These are phyloP conservation scores for Dynastes grantii DNA, from an alignment of 2,888 invertebrate species.

Conservation along the genomic window DNA sequence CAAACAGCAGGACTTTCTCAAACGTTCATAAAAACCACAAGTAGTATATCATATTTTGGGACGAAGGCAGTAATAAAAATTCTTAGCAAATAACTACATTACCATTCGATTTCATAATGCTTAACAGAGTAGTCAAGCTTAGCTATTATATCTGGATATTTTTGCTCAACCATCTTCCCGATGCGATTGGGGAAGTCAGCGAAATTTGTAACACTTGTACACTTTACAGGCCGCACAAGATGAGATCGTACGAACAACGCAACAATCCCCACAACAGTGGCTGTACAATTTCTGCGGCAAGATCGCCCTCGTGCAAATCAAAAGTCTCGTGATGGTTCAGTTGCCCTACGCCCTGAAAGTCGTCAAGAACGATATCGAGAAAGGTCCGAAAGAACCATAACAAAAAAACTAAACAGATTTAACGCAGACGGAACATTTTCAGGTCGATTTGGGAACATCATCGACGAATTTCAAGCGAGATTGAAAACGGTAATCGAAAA, in stretches of 20 bases:
- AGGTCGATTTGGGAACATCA: neutral
- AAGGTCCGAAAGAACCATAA: neutral
- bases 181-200: too few species aligned
- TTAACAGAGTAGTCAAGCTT: too few species aligned
- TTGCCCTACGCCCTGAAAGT: slow-evolving; percentile 88
- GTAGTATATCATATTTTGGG: too few species aligned
- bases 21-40: too few species aligned
- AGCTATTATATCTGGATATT: too few species aligned
- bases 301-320: slow-evolving; percentile 86
- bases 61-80: too few species aligned
- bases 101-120: too few species aligned
- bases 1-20: too few species aligned
- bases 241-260: slow-evolving; percentile 55
- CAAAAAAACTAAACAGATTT: neutral
- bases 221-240: neutral
- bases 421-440: neutral
- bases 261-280: slow-evolving; percentile 87
- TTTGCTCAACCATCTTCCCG: too few species aligned
- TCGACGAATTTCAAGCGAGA: slow-evolving; percentile 50
- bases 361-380: slow-evolving; percentile 76
- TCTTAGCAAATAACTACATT: too few species aligned
- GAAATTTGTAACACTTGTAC: neutral
- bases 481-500: slow-evolving; percentile 69
- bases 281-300: slow-evolving; percentile 87
- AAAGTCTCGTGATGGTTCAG: slow-evolving; percentile 91